Evolutionary conservation across 1,140 invertebrate species (phyloP).

Genomic region (Neodiprion lecontei): DNA sequence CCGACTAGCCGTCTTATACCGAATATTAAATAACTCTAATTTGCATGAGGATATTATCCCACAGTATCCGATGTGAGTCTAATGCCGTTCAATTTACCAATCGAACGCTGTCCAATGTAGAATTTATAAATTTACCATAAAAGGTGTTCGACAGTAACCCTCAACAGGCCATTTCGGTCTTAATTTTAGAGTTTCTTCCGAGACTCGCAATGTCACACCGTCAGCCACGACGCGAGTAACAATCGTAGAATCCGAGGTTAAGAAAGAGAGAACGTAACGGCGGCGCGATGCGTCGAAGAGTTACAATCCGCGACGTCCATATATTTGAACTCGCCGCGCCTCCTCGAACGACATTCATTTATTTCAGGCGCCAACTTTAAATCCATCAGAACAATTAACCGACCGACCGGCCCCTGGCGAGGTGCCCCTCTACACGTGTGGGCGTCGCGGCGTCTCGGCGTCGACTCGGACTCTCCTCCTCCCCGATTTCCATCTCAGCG

Average conservation of each 20-base stretch:
- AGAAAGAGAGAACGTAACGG: too few species aligned
- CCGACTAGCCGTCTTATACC: too few species aligned
- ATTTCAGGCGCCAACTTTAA: constrained; percentile 18
- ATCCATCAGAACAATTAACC: constrained; percentile 19
- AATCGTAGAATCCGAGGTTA: not conserved
- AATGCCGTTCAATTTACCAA: too few species aligned
- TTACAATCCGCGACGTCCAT: constrained; percentile 7
- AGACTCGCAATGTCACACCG: too few species aligned
- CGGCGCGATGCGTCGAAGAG: not conserved
- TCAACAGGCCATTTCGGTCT: too few species aligned
- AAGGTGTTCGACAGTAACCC: too few species aligned
- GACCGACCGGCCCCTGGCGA: constrained; percentile 17
- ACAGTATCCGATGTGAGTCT: too few species aligned
- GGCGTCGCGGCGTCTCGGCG: constrained; percentile 11
- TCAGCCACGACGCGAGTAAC: not conserved
- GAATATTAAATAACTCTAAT: too few species aligned
- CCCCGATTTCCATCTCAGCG: not conserved
- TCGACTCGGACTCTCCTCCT: not conserved
- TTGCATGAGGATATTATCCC: too few species aligned
- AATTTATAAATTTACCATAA: too few species aligned
- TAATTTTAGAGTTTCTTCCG: too few species aligned
- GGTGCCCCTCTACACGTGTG: constrained; percentile 23
- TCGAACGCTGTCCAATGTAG: too few species aligned
- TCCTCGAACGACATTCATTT: constrained; percentile 34
- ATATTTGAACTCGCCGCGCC: constrained; percentile 15